A percentile compares a stretch with the other conserved stretches of the same genome.
Conservation (phyloP, 2,113 vertebrate genomes). For the Tetrax tetrax region DNA sequence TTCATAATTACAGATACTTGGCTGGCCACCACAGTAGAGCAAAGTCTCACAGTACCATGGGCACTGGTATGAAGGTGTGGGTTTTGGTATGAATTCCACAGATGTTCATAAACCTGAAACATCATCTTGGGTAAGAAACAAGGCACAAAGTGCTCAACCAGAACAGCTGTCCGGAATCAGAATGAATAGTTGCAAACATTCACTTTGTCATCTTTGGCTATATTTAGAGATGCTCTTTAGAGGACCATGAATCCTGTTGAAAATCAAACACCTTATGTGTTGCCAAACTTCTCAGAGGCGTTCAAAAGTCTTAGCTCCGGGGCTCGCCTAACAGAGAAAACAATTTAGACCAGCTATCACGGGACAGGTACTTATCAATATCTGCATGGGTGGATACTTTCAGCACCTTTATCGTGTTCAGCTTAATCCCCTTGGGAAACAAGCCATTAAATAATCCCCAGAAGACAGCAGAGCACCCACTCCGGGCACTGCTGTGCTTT, state of each 20-base stretch:
- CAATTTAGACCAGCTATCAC: background rate
- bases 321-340: background rate
- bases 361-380: background rate
- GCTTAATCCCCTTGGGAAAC: background rate
- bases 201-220: background rate
- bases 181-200: background rate
- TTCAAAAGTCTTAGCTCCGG: background rate
- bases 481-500: background rate
- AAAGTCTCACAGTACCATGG: background rate
- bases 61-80: background rate
- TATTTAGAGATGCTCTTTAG: background rate
- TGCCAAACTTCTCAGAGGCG: background rate
- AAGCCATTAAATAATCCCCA: background rate
- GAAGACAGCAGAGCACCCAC: background rate
- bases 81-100: background rate
- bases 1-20: background rate
- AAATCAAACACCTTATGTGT: background rate
- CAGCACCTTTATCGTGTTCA: accelerated
- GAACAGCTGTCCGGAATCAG: background rate
- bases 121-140: background rate
- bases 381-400: background rate
- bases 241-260: background rate
- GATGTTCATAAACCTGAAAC: background rate
- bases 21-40: background rate
- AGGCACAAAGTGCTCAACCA: background rate